Evolutionary conservation across 2,888 invertebrate species (phyloP).

Genomic region (Bhutanitis thaidina): DNA sequence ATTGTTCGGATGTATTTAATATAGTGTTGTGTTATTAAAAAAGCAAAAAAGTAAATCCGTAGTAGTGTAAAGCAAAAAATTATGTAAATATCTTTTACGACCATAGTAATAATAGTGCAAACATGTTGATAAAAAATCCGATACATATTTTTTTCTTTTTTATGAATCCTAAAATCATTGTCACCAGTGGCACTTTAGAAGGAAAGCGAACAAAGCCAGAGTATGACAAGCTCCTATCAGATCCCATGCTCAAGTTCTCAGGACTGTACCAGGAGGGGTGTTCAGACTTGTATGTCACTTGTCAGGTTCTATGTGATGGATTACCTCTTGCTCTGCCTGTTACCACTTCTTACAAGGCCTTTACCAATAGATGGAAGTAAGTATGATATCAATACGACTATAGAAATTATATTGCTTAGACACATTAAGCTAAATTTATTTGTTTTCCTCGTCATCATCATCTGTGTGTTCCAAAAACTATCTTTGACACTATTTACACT

Average conservation of each 20-base stretch:
- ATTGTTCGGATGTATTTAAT: too few relatives aligned
- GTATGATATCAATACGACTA: conserved; percentile 43
- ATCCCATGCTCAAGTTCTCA: conserved; percentile 94
- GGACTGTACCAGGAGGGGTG: conserved; percentile 91
- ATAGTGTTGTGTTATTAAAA: too few relatives aligned
- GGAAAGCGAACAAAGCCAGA: conserved; percentile 92
- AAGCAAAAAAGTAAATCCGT: too few relatives aligned
- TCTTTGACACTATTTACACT: too few relatives aligned
- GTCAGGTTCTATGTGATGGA: conserved; percentile 91
- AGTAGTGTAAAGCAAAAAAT: too few relatives aligned
- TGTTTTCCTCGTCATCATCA: too few relatives aligned
- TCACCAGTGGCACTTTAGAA: conserved; percentile 92
- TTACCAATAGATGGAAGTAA: conserved; percentile 95
- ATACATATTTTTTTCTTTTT: background rate
- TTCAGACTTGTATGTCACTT: conserved; percentile 93
- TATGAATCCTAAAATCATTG: background rate
- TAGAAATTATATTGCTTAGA: too few relatives aligned
- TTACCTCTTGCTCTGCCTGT: conserved; percentile 91
- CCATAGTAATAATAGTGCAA: too few relatives aligned
- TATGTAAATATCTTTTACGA: too few relatives aligned
- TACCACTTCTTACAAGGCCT: conserved; percentile 94
- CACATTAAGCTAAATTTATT: too few relatives aligned
- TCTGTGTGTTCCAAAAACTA: too few relatives aligned
- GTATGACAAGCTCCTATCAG: conserved; percentile 91
- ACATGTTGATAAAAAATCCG: too few relatives aligned